A percentile compares a stretch with the other conserved stretches of the same genome.
phyloP scores from a whole-genome alignment of 2,113 vertebrate genomes.

The Anarhynchus alexandrinus region DNA sequence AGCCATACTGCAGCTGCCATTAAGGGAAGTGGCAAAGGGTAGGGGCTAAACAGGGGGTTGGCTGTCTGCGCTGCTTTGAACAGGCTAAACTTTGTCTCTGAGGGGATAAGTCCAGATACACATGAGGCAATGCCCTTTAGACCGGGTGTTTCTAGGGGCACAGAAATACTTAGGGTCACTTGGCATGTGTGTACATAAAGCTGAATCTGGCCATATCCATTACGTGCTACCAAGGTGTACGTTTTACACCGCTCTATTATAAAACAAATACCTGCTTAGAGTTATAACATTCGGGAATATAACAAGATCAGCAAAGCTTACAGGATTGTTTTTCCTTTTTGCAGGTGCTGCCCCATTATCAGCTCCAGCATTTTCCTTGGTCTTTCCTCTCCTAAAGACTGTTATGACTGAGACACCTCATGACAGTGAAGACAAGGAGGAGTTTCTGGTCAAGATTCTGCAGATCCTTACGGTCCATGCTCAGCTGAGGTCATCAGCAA shows the following conservation, averaged over 20 bases:
- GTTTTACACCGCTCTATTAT: neutral
- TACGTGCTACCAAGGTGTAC: neutral
- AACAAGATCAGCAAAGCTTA: neutral
- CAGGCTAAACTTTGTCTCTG: neutral
- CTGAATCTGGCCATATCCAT: neutral
- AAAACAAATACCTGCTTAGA: neutral
- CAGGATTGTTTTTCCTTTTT: neutral
- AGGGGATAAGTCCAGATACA: no score
- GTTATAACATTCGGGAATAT: neutral
- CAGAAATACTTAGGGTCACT: neutral
- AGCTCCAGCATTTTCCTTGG: constrained; percentile 83
- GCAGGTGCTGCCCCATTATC: constrained; percentile 72
- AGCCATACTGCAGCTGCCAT: neutral
- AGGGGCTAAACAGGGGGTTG: neutral
- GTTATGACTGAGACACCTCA: constrained; percentile 82
- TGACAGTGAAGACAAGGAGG: constrained; percentile 82
- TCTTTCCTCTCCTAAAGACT: constrained; percentile 91
- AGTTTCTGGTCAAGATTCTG: constrained; percentile 81
- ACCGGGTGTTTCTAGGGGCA: neutral
- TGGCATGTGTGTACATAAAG: neutral
- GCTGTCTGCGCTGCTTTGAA: neutral
- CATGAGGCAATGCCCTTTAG: neutral
- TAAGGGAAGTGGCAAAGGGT: neutral
- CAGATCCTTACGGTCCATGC: constrained; percentile 86
- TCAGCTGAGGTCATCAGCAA: constrained; percentile 80